Percentiles rank a stretch among this genome's conserved stretches.
Evolutionary conservation across 2,888 invertebrate genomes (phyloP).

Genomic region (Drosophila macrothrix): DNA sequence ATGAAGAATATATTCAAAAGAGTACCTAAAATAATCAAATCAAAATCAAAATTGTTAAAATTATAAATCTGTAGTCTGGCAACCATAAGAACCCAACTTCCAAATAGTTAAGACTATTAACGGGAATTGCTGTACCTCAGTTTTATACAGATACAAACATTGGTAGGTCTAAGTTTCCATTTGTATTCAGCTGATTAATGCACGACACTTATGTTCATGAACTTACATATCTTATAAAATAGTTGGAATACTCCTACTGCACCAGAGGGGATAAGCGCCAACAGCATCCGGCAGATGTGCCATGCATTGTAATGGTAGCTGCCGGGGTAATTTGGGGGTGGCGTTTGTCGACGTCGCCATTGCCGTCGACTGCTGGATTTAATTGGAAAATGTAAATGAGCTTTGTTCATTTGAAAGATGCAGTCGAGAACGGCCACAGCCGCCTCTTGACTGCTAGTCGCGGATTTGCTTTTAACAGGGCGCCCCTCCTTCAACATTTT

Average conservation of each 20-base stretch:
- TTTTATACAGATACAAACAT: neutral
- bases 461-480: constrained; percentile 66
- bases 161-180: neutral
- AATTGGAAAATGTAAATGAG: constrained; percentile 84
- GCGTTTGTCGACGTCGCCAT: constrained; percentile 8
- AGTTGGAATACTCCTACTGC: constrained; percentile 34
- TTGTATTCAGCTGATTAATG: constrained; percentile 25
- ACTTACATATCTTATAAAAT: constrained; percentile 48
- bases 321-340: constrained; percentile 1
- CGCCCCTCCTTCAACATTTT: neutral
- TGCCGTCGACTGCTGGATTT: constrained; percentile 70
- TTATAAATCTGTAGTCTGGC: neutral
- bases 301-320: constrained; percentile 15
- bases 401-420: constrained; percentile 77
- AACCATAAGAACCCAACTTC: neutral
- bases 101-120: neutral
- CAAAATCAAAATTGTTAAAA: neutral
- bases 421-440: constrained; percentile 39
- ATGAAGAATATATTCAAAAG: neutral
- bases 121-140: neutral
- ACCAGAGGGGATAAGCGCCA: constrained; percentile 32
- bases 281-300: constrained; percentile 69
- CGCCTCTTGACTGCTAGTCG: constrained; percentile 63
- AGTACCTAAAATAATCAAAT: neutral
- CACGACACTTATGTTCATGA: constrained; percentile 22